phyloP scores from a whole-genome alignment of 2,888 invertebrate genomes.

The Trichopria drosophilae region DNA sequence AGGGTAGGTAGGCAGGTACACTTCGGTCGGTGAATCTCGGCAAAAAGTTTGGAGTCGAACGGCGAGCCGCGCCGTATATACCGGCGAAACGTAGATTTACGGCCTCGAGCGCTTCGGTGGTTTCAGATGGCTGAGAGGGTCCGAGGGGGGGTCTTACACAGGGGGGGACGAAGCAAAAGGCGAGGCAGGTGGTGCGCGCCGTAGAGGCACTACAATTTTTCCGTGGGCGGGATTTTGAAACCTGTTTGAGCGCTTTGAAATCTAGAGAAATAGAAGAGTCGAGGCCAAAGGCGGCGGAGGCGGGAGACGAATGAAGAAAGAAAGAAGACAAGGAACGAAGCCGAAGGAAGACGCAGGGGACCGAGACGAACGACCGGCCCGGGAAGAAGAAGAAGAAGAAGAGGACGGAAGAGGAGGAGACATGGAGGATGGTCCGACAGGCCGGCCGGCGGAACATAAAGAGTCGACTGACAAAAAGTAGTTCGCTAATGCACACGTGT shows the following conservation, averaged over 20 bases:
- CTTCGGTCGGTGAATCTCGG: too few species aligned
- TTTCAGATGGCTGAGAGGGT: too few species aligned
- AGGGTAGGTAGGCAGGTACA: too few species aligned
- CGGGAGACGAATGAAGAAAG: constrained; percentile 31
- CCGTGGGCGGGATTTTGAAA: constrained; percentile 58
- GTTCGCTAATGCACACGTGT: constrained; percentile 49
- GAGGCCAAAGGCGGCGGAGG: constrained; percentile 1
- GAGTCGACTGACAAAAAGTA: constrained; percentile 53
- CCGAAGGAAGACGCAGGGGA: constrained; percentile 27
- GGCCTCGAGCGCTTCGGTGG: constrained; percentile 28
- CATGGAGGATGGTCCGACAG: constrained; percentile 36
- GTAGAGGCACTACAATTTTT: constrained; percentile 49
- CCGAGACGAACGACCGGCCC: constrained; percentile 12
- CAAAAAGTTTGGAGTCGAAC: constrained; percentile 39
- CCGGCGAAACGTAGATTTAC: constrained; percentile 37
- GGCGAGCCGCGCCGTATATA: too few species aligned
- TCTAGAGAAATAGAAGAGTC: constrained; percentile 41
- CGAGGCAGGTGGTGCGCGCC: constrained; percentile 18
- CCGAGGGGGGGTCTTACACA: too few species aligned
- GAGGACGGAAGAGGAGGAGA: constrained; percentile 27
- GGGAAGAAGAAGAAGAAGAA: constrained; percentile 12
- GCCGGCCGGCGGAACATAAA: constrained; percentile 35
- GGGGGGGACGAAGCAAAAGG: constrained; percentile 21
- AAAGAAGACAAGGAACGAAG: constrained; percentile 21
- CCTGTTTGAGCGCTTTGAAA: constrained; percentile 57